A percentile compares a stretch with the other conserved stretches of the same genome.
Evolutionary conservation across 2,888 invertebrate species (phyloP).

Genomic region (Epirrhoe tristata): DNA sequence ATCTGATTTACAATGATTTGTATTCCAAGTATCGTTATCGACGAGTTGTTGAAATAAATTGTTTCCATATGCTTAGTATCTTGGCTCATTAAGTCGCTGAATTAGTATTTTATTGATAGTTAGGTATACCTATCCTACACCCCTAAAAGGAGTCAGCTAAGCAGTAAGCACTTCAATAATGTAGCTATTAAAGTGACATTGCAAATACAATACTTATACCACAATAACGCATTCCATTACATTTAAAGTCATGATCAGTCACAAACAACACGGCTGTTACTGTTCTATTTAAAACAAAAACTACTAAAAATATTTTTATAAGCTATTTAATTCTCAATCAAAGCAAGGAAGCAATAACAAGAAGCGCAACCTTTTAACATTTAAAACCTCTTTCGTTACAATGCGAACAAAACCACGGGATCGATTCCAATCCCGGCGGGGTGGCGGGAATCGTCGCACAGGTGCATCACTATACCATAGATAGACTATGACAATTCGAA

Average conservation of each 20-base stretch:
- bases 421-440: constrained; percentile 66
- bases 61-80: background rate
- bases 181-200: no score
- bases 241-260: background rate
- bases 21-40: constrained; percentile 16
- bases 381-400: constrained; percentile 36
- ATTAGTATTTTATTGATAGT: no score
- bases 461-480: constrained; percentile 54
- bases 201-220: no score
- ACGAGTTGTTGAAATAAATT: constrained; percentile 4
- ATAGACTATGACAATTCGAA: constrained; percentile 54
- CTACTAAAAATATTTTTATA: background rate
- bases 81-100: no score
- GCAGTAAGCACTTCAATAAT: no score
- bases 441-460: constrained; percentile 54
- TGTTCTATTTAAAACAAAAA: background rate
- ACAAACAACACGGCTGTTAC: background rate
- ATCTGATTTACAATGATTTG: constrained; percentile 25
- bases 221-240: no score
- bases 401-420: constrained; percentile 43
- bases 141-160: no score
- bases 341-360: constrained; percentile 37
- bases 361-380: constrained; percentile 29
- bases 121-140: no score
- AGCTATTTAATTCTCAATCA: constrained; percentile 16